phyloP scores from a whole-genome alignment of 2,888 invertebrate genomes.

The Ophion costatus region DNA sequence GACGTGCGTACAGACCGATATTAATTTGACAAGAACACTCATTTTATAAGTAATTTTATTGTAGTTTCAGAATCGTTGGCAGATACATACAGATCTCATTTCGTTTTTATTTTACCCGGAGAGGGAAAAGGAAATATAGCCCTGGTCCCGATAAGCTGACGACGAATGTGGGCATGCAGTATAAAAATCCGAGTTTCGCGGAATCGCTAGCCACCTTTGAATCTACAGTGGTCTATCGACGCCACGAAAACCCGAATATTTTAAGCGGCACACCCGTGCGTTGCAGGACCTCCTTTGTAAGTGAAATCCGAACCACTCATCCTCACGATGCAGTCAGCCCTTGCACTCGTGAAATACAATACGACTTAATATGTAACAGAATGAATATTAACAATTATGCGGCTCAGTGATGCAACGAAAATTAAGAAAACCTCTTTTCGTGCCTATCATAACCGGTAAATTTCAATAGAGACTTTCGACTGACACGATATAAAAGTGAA shows the following conservation, averaged over 20 bases:
- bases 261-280: slow-evolving; percentile 8
- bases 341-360: background rate
- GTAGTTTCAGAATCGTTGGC: too few relatives aligned
- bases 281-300: background rate
- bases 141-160: background rate
- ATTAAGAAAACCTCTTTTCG: too few relatives aligned
- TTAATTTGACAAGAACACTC: too few relatives aligned
- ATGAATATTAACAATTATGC: too few relatives aligned
- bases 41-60: too few relatives aligned
- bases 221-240: background rate
- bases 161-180: background rate
- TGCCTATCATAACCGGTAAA: too few relatives aligned
- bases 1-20: background rate
- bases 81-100: too few relatives aligned
- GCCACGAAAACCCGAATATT: slow-evolving; percentile 10
- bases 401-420: too few relatives aligned
- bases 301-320: too few relatives aligned
- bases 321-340: background rate
- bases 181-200: slow-evolving; percentile 2
- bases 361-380: background rate
- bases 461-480: too few relatives aligned
- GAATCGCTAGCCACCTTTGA: slow-evolving; percentile 3
- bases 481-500: too few relatives aligned
- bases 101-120: background rate
- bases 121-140: background rate